Base-by-base conservation (phyloP, 2,888 invertebrate species). In the Lasioglossum marginatum region DNA sequence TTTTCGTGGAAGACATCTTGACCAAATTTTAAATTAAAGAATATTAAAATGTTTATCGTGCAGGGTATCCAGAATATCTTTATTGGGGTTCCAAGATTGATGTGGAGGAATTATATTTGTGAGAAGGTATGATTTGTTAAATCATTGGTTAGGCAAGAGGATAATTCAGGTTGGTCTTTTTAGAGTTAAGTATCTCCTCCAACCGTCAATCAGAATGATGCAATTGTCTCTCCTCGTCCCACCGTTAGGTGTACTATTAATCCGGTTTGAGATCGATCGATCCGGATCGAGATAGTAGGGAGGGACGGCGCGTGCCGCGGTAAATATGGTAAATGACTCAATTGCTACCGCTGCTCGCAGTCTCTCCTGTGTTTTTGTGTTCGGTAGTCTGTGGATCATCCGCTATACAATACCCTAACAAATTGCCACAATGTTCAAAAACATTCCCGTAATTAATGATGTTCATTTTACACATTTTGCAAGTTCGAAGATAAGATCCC, bases 261-360 rank as follows among this genome's bases (percentile, higher is more conserved):
- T 82, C 83, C 82, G 83, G 83, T 77, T 77, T 77, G 19, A 66
- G 77, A 83, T 83, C 83, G 83, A 83, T 82, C 82, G 77, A 82
- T 77, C 82, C 70, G 77, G 82, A 52, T 68, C 68, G 70, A 66
- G 66, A 77, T 70, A 48, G 52, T 12, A n/a, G 68, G 68, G 16
- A 34, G 31, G 83, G 48, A 27, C 70, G 80, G 85, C 86, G 75
- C 87, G 86, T 78, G 85, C 81, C 81, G n/a, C 79, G 77, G 52
- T 88, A 86, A 88, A 91, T 87, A 89, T 87, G 88, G 88, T 83
- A 89, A 91, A 91, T 89, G 90, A 91, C 90, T 92, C 88, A 90
- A 92, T 91, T 81, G 75, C 70, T 34, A 31, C 48, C n/a, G 52
- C 3, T 19, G 48, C 34, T 23, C 73, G 73, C 19, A 2, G 34